A percentile compares a stretch with the other conserved stretches of the same genome.
Evolutionary conservation across 2,888 invertebrate genomes (phyloP).

Genomic region (Galerucella nymphaeae): DNA sequence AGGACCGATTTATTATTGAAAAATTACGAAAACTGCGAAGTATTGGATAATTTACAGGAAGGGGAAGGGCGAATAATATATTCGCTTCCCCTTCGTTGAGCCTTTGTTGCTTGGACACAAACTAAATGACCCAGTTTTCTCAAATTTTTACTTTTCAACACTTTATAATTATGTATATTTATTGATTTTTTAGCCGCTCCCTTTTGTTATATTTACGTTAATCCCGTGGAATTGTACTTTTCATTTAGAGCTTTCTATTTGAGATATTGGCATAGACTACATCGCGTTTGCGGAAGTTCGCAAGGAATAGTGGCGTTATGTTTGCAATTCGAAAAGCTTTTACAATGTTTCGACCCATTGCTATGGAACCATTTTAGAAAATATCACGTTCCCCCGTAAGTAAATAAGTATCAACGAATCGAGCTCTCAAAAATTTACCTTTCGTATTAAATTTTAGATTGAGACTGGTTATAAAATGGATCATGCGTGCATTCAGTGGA

Average conservation of each 20-base stretch:
- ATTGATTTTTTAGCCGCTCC: slow-evolving; percentile 79
- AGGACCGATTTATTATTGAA: too few relatives aligned
- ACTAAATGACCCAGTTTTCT: too few relatives aligned
- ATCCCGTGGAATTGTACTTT: slow-evolving; percentile 87
- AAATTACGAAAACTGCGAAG: too few relatives aligned
- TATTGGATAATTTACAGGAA: too few relatives aligned
- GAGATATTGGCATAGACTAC: slow-evolving; percentile 91
- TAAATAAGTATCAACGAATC: slow-evolving; percentile 50
- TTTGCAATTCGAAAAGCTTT: slow-evolving; percentile 86
- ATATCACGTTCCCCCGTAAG: slow-evolving; percentile 92
- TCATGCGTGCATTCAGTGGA: slow-evolving; percentile 96
- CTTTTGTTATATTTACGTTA: slow-evolving; percentile 92
- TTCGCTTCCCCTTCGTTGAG: too few relatives aligned
- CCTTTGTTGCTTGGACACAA: too few relatives aligned
- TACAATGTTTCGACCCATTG: slow-evolving; percentile 90
- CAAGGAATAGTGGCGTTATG: slow-evolving; percentile 94
- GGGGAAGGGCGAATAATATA: too few relatives aligned
- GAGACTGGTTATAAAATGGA: slow-evolving; percentile 93
- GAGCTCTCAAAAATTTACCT: neutral
- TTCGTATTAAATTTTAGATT: slow-evolving; percentile 70
- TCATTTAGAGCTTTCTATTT: slow-evolving; percentile 92
- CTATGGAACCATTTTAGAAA: slow-evolving; percentile 92
- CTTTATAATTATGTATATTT: too few relatives aligned
- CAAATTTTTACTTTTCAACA: too few relatives aligned
- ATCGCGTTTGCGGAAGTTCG: slow-evolving; percentile 91